Evolutionary conservation across 37 sponge, comb jelly and placozoan genomes (phyloP), one percentile per base, ranked within the genome.

Genomic region (Axinella damicornis): DNA sequence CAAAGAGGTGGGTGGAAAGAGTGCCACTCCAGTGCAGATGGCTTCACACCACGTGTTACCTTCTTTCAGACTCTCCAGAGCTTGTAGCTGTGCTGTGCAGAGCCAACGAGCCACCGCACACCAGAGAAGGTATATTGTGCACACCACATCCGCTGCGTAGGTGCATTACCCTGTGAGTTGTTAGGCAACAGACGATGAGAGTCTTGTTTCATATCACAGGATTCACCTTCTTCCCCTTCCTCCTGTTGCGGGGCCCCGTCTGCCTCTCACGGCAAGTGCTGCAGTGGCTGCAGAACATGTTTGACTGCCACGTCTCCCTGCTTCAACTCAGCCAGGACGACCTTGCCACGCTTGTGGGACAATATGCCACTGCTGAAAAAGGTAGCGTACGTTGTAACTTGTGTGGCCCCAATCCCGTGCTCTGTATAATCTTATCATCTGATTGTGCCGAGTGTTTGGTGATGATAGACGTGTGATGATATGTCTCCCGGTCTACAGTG

Each of bases 221-320:
- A 25, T 81, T 81, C 55, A 69, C 52, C 21, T 70, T 54, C 35
- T 38, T 81, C 31, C 81, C 81, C 24, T 22, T 81, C 16, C 34
- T 81, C 40, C 59, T 81, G 14, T 18, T 24, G 16, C 71, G 53
- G 22, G 81, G 81, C 25, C 39, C 57, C 30, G 0, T n/a, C n/a
- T 6, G 34, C 16, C 67, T 70, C 24, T 15, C 37, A 2, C 19
- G 34, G 24, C 6, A 31, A 39, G 56, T 81, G 1, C n/a, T 53
- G 27, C 31, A 70, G 34, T 81, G 81, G 81, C 68, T 81, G 1
- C 71, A 70, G 38, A 70, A 16, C 57, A 33, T 59, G 24, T 81
- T 81, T 33, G 81, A 81, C 40, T 81, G 81, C 38, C 52, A 27
- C 53, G 32, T 81, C 60, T 18, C 34, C 14, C 71, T 71, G 0